These are phyloP conservation scores for Agrilus cyanescens DNA, from an alignment of 2,888 invertebrate genomes.

Conservation along the genomic window DNA sequence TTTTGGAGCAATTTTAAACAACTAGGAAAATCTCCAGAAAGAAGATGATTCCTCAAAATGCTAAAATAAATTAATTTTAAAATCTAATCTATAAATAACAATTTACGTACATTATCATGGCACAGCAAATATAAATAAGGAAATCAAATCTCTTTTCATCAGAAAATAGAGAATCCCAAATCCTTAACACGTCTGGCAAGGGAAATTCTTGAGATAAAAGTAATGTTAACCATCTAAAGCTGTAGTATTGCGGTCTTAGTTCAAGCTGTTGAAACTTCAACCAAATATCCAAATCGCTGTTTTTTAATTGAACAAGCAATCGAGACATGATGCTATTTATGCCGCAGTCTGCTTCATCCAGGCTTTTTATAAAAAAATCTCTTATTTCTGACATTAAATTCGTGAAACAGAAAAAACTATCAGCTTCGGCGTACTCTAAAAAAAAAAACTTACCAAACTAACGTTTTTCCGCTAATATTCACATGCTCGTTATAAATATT, in stretches of 20 bases:
- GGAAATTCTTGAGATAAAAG: slow-evolving; percentile 95
- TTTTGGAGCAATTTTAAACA: slow-evolving; percentile 92
- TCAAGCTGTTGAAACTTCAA: slow-evolving; percentile 68
- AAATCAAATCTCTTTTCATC: slow-evolving; percentile 84
- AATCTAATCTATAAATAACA: slow-evolving; percentile 3
- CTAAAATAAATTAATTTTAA: slow-evolving; percentile 38
- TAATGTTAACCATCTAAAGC: slow-evolving; percentile 94
- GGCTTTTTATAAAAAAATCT: slow-evolving; percentile 90
- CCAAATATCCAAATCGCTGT: slow-evolving; percentile 68
- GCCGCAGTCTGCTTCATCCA: slow-evolving; percentile 88
- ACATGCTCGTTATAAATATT: too few relatives aligned
- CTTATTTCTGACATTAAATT: slow-evolving; percentile 96
- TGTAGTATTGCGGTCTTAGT: slow-evolving; percentile 89
- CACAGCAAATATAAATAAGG: slow-evolving; percentile 85
- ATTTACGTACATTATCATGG: slow-evolving; percentile 87
- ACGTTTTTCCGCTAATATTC: too few relatives aligned
- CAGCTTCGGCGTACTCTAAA: slow-evolving; percentile 86
- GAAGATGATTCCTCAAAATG: slow-evolving; percentile 68
- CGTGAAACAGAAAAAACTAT: slow-evolving; percentile 97
- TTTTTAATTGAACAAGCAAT: slow-evolving; percentile 63
- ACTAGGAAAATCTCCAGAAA: slow-evolving; percentile 82
- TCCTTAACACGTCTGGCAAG: slow-evolving; percentile 88
- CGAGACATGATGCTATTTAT: slow-evolving; percentile 83
- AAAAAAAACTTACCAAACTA: too few relatives aligned
- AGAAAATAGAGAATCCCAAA: slow-evolving; percentile 95